Percentiles rank a stretch among this genome's conserved stretches.
Evolutionary conservation across 1,140 invertebrate genomes (phyloP).

Genomic region (Nymphalis io): DNA sequence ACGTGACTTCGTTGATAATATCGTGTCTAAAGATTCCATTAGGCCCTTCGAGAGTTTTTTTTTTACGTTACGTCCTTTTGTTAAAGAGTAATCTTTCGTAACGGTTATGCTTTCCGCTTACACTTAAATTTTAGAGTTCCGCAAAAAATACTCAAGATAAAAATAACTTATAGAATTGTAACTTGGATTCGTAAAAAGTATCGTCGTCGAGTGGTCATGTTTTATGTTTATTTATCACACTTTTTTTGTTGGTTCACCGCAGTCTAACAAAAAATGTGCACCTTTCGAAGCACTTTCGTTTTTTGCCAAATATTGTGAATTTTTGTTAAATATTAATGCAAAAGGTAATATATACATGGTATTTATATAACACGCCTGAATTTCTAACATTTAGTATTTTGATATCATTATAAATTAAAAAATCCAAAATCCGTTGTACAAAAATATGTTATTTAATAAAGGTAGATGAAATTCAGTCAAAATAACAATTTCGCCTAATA

Average conservation of each 20-base stretch:
- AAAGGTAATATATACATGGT: too few relatives aligned
- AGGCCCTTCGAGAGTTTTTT: constrained; percentile 50
- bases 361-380: too few relatives aligned
- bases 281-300: constrained; percentile 26
- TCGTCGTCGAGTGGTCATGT: constrained; percentile 11
- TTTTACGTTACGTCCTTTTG: constrained; percentile 54
- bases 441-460: too few relatives aligned
- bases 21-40: constrained; percentile 54
- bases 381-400: too few relatives aligned
- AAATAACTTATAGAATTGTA: constrained; percentile 12
- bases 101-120: constrained; percentile 58
- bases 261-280: constrained; percentile 23
- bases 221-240: constrained; percentile 28
- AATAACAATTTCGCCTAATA: constrained; percentile 10
- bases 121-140: constrained; percentile 40
- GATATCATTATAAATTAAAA: too few relatives aligned
- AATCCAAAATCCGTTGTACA: too few relatives aligned
- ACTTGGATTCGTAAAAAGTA: constrained; percentile 10
- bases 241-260: constrained; percentile 18
- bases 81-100: constrained; percentile 60
- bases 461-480: background rate
- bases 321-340: background rate
- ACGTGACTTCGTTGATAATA: constrained; percentile 61
- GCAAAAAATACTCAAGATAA: constrained; percentile 29
- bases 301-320: constrained; percentile 14